These are phyloP conservation scores for Psilanteris sp. DNA, from an alignment of 1,140 invertebrate species.

Conservation along the genomic window DNA sequence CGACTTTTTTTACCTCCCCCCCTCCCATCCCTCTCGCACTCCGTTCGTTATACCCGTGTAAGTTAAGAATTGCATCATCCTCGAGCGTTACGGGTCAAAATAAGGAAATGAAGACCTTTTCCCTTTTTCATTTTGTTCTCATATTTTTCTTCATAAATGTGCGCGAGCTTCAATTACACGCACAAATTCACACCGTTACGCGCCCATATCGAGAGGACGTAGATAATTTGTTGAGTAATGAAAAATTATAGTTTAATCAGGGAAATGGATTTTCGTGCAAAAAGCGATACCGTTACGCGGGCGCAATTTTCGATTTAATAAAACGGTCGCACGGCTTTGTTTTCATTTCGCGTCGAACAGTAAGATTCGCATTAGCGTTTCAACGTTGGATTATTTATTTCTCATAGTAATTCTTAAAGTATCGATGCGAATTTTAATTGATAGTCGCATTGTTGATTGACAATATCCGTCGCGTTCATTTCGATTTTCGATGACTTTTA, in stretches of 20 bases:
- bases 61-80: conserved; percentile 39
- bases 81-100: conserved; percentile 28
- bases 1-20: conserved; percentile 10
- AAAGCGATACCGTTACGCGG: neutral
- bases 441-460: no score
- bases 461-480: no score
- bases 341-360: no score
- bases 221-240: conserved; percentile 7
- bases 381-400: no score
- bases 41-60: conserved; percentile 6
- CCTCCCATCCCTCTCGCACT: no score
- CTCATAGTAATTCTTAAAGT: no score
- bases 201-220: no score
- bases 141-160: conserved; percentile 26
- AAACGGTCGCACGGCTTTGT: no score
- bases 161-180: conserved; percentile 34
- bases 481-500: no score
- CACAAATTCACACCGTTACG: neutral
- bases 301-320: neutral
- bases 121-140: conserved; percentile 16
- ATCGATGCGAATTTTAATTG: no score
- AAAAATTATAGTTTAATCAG: conserved; percentile 1
- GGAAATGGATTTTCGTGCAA: neutral
- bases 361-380: no score
- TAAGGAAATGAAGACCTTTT: conserved; percentile 37